A percentile compares a stretch with the other conserved stretches of the same genome.
These are phyloP conservation scores for Ellobius talpinus DNA, from an alignment of 2,113 vertebrate genomes.

Conservation along the genomic window DNA sequence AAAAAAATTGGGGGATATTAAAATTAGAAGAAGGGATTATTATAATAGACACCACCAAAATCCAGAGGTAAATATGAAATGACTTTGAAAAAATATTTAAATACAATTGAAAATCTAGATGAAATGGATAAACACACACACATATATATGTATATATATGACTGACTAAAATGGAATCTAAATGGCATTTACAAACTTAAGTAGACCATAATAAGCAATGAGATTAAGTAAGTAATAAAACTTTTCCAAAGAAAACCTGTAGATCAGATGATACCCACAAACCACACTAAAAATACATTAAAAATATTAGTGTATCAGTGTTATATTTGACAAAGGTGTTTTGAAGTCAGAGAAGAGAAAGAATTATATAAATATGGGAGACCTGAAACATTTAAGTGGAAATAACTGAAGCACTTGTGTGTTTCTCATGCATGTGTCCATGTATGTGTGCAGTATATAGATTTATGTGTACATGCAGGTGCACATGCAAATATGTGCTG, in stretches of 20 bases:
- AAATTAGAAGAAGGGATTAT: background rate
- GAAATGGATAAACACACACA: background rate
- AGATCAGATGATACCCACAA: background rate
- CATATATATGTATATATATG: background rate
- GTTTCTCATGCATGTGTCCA: background rate
- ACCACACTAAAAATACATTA: background rate
- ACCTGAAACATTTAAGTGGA: background rate
- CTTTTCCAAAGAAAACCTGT: background rate
- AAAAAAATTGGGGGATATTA: background rate
- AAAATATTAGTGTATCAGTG: background rate
- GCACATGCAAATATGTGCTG: background rate
- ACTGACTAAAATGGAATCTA: background rate
- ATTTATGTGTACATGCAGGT: background rate
- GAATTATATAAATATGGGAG: background rate
- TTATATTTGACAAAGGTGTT: conserved; percentile 20
- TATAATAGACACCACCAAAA: background rate
- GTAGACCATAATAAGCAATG: background rate
- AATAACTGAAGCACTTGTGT: background rate
- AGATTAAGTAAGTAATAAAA: background rate
- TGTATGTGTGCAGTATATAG: background rate
- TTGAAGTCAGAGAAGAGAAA: background rate
- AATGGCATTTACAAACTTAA: background rate
- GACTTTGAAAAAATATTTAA: background rate
- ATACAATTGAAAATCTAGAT: background rate
- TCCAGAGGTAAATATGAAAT: background rate